Evolutionary conservation across 92 coral and sea anemone species (phyloP).

Genomic region (Parazoanthus swiftii): DNA sequence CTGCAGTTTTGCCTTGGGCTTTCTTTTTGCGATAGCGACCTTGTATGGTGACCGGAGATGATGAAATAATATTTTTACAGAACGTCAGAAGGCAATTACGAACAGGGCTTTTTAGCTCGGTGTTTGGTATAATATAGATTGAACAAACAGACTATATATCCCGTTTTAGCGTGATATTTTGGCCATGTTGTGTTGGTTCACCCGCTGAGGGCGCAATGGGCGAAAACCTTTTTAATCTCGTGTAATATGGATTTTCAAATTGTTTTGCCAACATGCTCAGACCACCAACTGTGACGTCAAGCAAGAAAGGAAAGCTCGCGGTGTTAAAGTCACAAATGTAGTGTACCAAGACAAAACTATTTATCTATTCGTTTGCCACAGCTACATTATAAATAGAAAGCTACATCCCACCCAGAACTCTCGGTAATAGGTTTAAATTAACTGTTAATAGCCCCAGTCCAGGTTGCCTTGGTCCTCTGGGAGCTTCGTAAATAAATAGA

Average conservation of each 20-base stretch:
- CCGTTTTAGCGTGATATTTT: slow-evolving; percentile 1
- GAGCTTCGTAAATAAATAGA: not conserved
- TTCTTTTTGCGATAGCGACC: slow-evolving; percentile 1
- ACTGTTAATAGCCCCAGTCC: not conserved
- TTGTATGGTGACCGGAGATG: not conserved
- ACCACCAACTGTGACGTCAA: slow-evolving; percentile 14
- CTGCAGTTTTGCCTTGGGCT: slow-evolving; percentile 1
- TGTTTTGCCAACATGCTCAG: slow-evolving; percentile 2
- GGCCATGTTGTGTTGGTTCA: not conserved
- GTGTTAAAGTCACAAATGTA: not conserved
- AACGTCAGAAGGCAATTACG: not conserved
- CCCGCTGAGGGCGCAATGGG: slow-evolving; percentile 1
- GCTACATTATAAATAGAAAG: not conserved
- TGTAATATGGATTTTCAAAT: slow-evolving; percentile 19
- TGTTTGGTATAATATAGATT: not conserved
- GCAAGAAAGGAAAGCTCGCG: not conserved
- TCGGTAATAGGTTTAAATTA: not conserved
- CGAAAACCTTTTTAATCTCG: not conserved
- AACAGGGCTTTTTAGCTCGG: not conserved
- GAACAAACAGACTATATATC: not conserved
- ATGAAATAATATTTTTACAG: not conserved
- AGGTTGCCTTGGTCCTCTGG: not conserved
- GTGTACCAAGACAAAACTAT: not conserved
- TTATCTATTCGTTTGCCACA: not conserved
- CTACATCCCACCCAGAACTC: not conserved